Base-by-base conservation (phyloP, 1,140 invertebrate genomes). In the Araneus ventricosus region DNA sequence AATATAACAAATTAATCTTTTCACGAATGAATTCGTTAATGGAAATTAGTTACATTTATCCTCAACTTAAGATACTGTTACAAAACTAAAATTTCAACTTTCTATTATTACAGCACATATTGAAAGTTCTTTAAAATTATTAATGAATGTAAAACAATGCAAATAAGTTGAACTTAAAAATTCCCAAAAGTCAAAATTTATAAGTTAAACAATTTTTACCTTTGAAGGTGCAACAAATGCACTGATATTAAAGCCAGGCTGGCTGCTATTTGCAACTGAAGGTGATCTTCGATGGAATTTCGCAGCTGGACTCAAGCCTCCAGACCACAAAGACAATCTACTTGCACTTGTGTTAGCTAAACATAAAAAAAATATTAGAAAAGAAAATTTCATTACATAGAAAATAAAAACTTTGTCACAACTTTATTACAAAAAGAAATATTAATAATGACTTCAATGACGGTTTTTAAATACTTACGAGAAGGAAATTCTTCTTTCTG, bases 211-310 rank as follows among this genome's bases (percentile, higher is more conserved):
- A 52, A 52, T 34, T 10, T n/a, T 61, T 87, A 93, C 91, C 82
- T 93, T 93, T 6, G 90, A 86, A n/a, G 91, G 70, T 8, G 30
- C 41, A 75, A 61, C n/a, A 88, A 93, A 93, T 57, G 84, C 41
- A 67, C 84, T 88, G 7, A 93, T 27, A 80, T 52, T 93, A 61
- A 93, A 93, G 10, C 41, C 24, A 27, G 91, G 91, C 30, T 93
- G 91, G 45, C 57, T 87, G 8, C 41, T 88, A 14, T 87, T 39
- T 22, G 34, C 41, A 52, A 93, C 37, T 20, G 85, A 37, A 59
- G 91, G 91, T 17, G 85, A 79, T 87, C 90, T 80, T n/a, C 27
- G 52, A 27, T 37, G 57, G 4, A 30, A 59, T 30, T 80, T 86
- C 10, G 82, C 2, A 24, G 22, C 24, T 39, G 70, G 27, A 37